A percentile compares a stretch with the other conserved stretches of the same genome.
phyloP scores from a whole-genome alignment of 2,888 invertebrate species.

The Rhimphoctona megacephalus region DNA sequence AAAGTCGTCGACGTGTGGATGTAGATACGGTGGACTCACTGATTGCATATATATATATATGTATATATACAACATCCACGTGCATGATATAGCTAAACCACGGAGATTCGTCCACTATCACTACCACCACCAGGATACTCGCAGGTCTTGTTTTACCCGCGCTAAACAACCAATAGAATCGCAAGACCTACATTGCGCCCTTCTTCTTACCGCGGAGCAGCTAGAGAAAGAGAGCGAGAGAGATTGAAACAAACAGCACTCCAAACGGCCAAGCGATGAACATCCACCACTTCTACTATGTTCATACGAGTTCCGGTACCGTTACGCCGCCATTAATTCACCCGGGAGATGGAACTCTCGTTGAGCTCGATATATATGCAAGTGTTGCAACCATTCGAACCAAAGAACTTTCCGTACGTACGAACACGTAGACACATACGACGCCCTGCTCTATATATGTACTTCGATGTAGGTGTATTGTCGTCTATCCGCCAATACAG shows the following conservation, averaged over 20 bases:
- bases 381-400: conserved; percentile 35
- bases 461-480: conserved; percentile 18
- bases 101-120: conserved; percentile 51
- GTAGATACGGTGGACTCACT: conserved; percentile 43
- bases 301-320: conserved; percentile 80
- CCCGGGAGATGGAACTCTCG: conserved; percentile 71
- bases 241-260: conserved; percentile 26
- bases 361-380: conserved; percentile 38
- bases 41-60: conserved; percentile 12
- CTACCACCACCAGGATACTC: conserved; percentile 38
- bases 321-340: conserved; percentile 75
- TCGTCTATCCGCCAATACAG: conserved; percentile 5
- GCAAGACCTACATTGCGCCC: conserved; percentile 83
- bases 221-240: conserved; percentile 21
- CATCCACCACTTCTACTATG: conserved; percentile 73
- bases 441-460: conserved; percentile 37
- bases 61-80: neutral
- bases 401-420: conserved; percentile 23
- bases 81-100: conserved; percentile 44
- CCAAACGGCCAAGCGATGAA: conserved; percentile 63
- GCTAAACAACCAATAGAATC: conserved; percentile 77
- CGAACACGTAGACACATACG: neutral
- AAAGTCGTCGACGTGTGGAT: conserved; percentile 50
- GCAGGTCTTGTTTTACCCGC: conserved; percentile 36
- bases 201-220: conserved; percentile 49